These are phyloP conservation scores for Anaspis maculata DNA, from an alignment of 2,888 invertebrate genomes.

Conservation along the genomic window DNA sequence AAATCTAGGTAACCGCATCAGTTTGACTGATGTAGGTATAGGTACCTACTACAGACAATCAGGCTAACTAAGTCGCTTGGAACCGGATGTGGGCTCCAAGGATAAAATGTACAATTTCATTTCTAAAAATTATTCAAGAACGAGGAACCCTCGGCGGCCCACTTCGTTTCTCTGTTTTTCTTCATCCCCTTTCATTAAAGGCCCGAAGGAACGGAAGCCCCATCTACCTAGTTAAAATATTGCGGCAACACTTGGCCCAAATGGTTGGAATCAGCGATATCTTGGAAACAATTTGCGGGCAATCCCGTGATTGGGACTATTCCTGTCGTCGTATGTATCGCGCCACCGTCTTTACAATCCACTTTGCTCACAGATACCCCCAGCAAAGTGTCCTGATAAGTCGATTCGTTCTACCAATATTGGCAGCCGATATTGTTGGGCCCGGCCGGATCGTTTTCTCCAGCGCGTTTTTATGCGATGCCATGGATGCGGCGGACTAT, in stretches of 20 bases:
- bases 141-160: too few relatives aligned
- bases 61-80: too few relatives aligned
- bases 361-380: slow-evolving; percentile 28
- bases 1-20: too few relatives aligned
- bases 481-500: slow-evolving; percentile 6
- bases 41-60: too few relatives aligned
- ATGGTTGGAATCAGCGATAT: slow-evolving; percentile 33
- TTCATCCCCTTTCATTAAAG: not conserved
- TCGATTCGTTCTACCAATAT: slow-evolving; percentile 22
- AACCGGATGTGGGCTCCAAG: too few relatives aligned
- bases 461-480: slow-evolving; percentile 9
- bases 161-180: slow-evolving; percentile 1
- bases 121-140: too few relatives aligned
- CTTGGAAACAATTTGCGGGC: slow-evolving; percentile 37
- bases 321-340: slow-evolving; percentile 33
- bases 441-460: slow-evolving; percentile 9
- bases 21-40: too few relatives aligned
- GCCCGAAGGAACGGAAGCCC: slow-evolving; percentile 9
- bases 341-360: slow-evolving; percentile 32
- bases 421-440: slow-evolving; percentile 17
- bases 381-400: slow-evolving; percentile 21
- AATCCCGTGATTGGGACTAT: slow-evolving; percentile 36
- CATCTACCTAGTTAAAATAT: slow-evolving; percentile 20
- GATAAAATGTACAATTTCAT: too few relatives aligned
- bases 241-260: slow-evolving; percentile 31